Conservation (phyloP, 2,888 invertebrate genomes). For the Ochropleura plecta region DNA sequence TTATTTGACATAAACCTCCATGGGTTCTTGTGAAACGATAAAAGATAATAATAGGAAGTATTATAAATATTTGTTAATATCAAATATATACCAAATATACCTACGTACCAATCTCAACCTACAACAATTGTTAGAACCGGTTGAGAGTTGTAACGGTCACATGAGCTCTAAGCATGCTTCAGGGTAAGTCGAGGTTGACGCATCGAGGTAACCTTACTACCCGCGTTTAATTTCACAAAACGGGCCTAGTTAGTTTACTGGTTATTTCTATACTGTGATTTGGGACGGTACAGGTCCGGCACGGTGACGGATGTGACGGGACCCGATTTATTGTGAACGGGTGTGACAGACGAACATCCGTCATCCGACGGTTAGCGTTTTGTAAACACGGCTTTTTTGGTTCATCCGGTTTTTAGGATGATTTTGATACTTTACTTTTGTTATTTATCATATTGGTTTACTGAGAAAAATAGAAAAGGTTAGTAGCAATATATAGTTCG, state of each 20-base stretch:
- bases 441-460: not conserved
- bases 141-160: not conserved
- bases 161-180: not conserved
- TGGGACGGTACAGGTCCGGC: constrained; percentile 1
- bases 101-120: no score
- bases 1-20: not conserved
- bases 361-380: constrained; percentile 30
- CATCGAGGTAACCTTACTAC: not conserved
- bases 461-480: not conserved
- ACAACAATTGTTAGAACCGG: not conserved
- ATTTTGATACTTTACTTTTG: not conserved
- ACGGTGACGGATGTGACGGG: constrained; percentile 50
- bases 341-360: constrained; percentile 46
- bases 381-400: constrained; percentile 25
- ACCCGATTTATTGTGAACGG: constrained; percentile 52
- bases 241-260: not conserved
- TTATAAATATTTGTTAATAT: not conserved
- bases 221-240: no score
- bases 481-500: not conserved
- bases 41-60: not conserved
- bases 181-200: not conserved
- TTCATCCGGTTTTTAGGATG: constrained; percentile 14
- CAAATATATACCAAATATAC: no score
- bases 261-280: not conserved
- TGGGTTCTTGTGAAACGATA: not conserved